Evolutionary conservation across 2,113 vertebrate genomes (phyloP), one percentile per base, ranked within the genome.

Genomic region (Gambusia affinis): DNA sequence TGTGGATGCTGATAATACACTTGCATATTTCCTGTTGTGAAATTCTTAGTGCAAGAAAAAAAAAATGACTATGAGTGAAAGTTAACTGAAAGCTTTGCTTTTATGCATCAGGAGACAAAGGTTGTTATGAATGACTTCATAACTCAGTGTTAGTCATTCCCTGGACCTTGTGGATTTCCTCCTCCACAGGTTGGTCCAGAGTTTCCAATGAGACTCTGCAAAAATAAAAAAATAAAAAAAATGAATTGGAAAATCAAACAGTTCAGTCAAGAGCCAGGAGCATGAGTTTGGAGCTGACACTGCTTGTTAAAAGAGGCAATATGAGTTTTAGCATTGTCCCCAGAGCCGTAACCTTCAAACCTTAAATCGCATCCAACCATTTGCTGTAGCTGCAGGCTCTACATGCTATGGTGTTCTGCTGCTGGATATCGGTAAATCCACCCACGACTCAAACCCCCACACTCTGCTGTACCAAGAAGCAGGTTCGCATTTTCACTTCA

Each of bases 161-260:
- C 37, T 27, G 66, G 61, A 68, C 81, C 74, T 72, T n/a, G 2
- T 72, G 85, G 75, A 73, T 68, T 84, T 75, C 85, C 85, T 85
- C 88, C 87, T 83, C 85, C 88, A 63, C 87, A 87, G 72, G 39
- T 44, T 5, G 70, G 74, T 73, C 28, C 64, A 29, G 68, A 57
- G 33, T 5, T 8, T 70, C 73, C 74, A 64, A 35, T 12, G 24
- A 75, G 67, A 72, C 42, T 37, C 70, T 29, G 54, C 61, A 62
- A 73, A 79, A 83, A 33, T 33, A 62, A 73, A 79, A 70, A 80
- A 37, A 37, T 37, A 37, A 37, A 37, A 90, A 57, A 76, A 87
- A 87, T 82, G 79, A 90, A 90, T 86, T 91, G 84, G 86, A 85
- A 87, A 92, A 92, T 92, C 88, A 92, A 92, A 92, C 79, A 81